phyloP scores from a whole-genome alignment of 2,113 vertebrate genomes.

The Takifugu bimaculatus region DNA sequence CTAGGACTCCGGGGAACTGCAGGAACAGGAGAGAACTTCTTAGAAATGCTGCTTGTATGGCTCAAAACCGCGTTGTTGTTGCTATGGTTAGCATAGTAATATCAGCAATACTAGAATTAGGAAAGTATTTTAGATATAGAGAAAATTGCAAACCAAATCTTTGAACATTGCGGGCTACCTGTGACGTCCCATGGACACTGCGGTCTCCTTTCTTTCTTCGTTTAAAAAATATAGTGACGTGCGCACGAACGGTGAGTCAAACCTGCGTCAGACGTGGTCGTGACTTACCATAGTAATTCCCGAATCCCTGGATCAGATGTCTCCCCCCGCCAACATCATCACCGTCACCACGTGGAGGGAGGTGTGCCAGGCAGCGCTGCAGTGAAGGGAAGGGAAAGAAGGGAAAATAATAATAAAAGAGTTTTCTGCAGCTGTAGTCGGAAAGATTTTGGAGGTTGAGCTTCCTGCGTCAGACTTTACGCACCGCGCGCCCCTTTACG shows the following conservation, averaged over 20 bases:
- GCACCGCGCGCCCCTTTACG: constrained; percentile 49
- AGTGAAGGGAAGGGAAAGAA: background rate
- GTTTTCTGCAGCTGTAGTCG: background rate
- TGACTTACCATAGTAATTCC: constrained; percentile 69
- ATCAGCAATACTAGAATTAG: too few relatives aligned
- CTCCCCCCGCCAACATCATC: constrained; percentile 18
- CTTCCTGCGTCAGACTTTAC: constrained; percentile 63
- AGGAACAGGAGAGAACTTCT: too few relatives aligned
- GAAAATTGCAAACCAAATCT: too few relatives aligned
- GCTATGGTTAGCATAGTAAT: too few relatives aligned
- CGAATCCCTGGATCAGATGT: constrained; percentile 19
- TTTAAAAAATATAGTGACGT: constrained; percentile 62
- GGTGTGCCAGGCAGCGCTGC: background rate
- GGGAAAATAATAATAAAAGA: background rate
- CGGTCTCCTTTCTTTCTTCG: constrained; percentile 42
- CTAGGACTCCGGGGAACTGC: too few relatives aligned
- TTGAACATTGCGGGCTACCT: constrained; percentile 5
- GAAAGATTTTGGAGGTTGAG: too few relatives aligned
- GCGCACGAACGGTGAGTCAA: constrained; percentile 68
- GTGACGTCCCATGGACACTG: constrained; percentile 45
- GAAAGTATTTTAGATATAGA: too few relatives aligned
- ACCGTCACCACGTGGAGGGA: constrained; percentile 53
- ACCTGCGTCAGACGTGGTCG: constrained; percentile 72
- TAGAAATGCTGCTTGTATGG: too few relatives aligned
- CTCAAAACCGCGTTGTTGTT: too few relatives aligned